Conservation (phyloP, 1,140 invertebrate genomes). For the Dolichoris vasculosae region DNA sequence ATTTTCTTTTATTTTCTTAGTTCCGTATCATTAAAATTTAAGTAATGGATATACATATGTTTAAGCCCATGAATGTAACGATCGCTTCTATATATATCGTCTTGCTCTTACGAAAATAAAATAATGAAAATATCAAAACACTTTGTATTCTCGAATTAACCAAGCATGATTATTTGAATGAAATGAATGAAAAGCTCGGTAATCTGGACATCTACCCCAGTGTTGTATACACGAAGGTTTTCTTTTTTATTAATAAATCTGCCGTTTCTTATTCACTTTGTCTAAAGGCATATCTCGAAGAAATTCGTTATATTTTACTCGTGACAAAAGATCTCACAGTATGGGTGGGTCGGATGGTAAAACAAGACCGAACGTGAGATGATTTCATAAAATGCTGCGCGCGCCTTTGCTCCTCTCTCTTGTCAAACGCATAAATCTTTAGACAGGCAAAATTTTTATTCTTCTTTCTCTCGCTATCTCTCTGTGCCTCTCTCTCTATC, state of each 20-base stretch:
- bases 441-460: conserved; percentile 24
- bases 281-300: background rate
- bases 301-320: conserved; percentile 39
- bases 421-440: conserved; percentile 51
- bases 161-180: background rate
- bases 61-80: background rate
- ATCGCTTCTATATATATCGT: background rate
- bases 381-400: conserved; percentile 47
- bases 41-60: background rate
- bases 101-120: background rate
- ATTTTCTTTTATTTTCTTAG: background rate
- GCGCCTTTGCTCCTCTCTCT: background rate
- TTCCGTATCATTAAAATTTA: background rate
- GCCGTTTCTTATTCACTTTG: conserved; percentile 45
- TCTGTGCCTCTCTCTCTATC: background rate
- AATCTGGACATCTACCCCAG: background rate
- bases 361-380: conserved; percentile 51
- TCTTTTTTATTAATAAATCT: conserved; percentile 36
- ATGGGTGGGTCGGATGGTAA: conserved; percentile 14
- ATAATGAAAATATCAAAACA: background rate
- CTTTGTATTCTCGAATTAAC: background rate
- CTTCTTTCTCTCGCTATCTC: background rate
- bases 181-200: conserved; percentile 1
- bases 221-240: background rate
- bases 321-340: conserved; percentile 43